A percentile compares a stretch with the other conserved stretches of the same genome.
Evolutionary conservation across 2,888 invertebrate species (phyloP).

Genomic region (Callyntrura guangdongensis): DNA sequence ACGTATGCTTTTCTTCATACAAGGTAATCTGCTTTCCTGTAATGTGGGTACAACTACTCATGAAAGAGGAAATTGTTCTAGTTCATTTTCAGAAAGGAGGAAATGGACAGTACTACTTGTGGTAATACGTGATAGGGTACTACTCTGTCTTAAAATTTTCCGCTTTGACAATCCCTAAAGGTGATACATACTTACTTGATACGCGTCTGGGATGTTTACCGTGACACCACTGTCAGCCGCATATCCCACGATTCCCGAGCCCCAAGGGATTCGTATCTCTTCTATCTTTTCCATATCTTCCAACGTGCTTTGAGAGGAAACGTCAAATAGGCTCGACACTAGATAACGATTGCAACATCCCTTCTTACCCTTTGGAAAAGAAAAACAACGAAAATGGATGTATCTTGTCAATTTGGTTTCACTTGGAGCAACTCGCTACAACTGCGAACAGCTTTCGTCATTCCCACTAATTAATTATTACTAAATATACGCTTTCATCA

Average conservation of each 20-base stretch:
- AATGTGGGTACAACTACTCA: neutral
- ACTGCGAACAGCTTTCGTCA: slow-evolving; percentile 43
- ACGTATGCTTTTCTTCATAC: neutral
- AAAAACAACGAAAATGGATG: neutral
- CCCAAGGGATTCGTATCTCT: slow-evolving; percentile 97
- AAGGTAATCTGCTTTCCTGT: neutral
- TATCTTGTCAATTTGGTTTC: slow-evolving; percentile 18
- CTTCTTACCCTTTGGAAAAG: slow-evolving; percentile 84
- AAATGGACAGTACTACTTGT: slow-evolving; percentile 25
- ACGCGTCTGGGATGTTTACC: slow-evolving; percentile 98
- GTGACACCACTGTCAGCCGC: slow-evolving; percentile 97
- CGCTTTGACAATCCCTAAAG: neutral
- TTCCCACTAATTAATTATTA: slow-evolving; percentile 54
- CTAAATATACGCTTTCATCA: neutral
- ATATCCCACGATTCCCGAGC: slow-evolving; percentile 97
- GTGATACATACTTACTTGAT: slow-evolving; percentile 89
- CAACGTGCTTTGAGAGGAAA: slow-evolving; percentile 96
- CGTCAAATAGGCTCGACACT: slow-evolving; percentile 98
- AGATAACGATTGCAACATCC: slow-evolving; percentile 89
- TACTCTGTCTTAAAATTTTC: neutral
- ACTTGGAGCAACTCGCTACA: slow-evolving; percentile 29
- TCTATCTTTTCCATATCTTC: slow-evolving; percentile 97
- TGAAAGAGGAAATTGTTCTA: slow-evolving; percentile 2
- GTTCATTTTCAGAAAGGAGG: neutral
- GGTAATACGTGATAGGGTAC: too few species aligned